Evolutionary conservation across 2,888 invertebrate species (phyloP), one percentile per base, ranked within the genome.

Genomic region (Ganaspis brasiliensis): DNA sequence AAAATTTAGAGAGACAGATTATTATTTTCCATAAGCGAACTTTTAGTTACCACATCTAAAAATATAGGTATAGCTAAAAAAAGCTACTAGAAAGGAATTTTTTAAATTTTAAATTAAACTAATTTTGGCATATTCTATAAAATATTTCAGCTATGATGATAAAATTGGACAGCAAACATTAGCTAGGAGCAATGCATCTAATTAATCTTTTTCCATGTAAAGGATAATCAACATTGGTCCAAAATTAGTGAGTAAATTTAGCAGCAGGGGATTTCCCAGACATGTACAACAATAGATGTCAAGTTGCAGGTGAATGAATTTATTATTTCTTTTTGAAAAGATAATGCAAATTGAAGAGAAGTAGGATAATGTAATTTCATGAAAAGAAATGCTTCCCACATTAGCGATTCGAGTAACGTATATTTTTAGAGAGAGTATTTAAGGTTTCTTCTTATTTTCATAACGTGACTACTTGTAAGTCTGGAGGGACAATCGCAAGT

Each of bases 381-480:
- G 52, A 52, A 52, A 52, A 52, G 52, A 52, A 52, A 52, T 52
- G 52, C 16, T 52, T 52, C 52, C 52, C 52, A 52, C 52, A 52
- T 52, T 52, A 52, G 52, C 12, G 24, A 45, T 45, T 40, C 24
- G 14, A 14, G 63, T 45, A 67, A 45, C n/a, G 40, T 67, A 67
- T 67, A 52, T 52, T 52, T 67, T 40, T 67, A 56, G 56, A 56
- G 14, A 14, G 21, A 24, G 56, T 56, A 56, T 56, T 56, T 56
- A 56, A 56, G 56, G 26, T 56, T 56, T 56, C 21, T 56, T 56
- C 56, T 45, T 40, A 67, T 67, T 67, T 45, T 67, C 63, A 67
- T 67, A 45, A 67, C 40, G 45, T 67, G 45, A 40, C 63, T 67
- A 67, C 63, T 67, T 67, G 45, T 67, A 40, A 67, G 63, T 67